Percentiles rank a stretch among this genome's conserved stretches.
Evolutionary conservation across 1,140 invertebrate species (phyloP).

Genomic region (Akabosia matsudoensis): DNA sequence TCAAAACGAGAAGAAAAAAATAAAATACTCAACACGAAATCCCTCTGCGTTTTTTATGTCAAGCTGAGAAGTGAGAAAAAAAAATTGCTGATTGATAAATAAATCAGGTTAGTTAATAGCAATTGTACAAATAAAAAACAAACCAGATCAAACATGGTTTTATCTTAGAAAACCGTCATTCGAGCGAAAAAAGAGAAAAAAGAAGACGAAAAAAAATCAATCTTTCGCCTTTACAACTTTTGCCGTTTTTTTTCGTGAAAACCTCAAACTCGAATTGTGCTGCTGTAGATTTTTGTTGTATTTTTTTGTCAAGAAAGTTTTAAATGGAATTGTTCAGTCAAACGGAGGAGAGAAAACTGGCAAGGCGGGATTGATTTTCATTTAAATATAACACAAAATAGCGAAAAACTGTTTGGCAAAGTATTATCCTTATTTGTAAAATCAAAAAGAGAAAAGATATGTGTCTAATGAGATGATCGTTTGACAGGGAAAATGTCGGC

Average conservation of each 20-base stretch:
- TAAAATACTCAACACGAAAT: neutral
- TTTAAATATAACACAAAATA: no score
- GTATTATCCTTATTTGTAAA: no score
- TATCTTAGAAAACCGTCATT: no score
- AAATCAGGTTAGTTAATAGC: neutral
- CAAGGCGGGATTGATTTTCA: no score
- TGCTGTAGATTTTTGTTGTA: neutral
- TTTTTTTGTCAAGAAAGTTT: no score
- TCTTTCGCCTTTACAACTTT: neutral
- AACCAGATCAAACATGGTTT: constrained; percentile 7
- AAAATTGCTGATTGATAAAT: constrained; percentile 14
- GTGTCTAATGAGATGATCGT: no score
- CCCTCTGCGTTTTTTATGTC: no score
- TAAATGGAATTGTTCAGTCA: no score
- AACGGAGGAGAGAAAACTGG: no score
- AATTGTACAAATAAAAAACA: neutral
- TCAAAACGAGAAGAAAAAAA: neutral
- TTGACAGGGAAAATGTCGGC: no score
- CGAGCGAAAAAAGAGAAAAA: neutral
- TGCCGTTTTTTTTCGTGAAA: neutral
- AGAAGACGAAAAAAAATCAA: neutral
- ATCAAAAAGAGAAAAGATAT: no score
- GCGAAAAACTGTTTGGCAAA: no score
- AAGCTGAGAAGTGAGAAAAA: neutral
- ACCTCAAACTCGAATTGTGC: neutral